phyloP scores from a whole-genome alignment of 2,797 vertebrate species.

The Phrynocephalus forsythii region DNA sequence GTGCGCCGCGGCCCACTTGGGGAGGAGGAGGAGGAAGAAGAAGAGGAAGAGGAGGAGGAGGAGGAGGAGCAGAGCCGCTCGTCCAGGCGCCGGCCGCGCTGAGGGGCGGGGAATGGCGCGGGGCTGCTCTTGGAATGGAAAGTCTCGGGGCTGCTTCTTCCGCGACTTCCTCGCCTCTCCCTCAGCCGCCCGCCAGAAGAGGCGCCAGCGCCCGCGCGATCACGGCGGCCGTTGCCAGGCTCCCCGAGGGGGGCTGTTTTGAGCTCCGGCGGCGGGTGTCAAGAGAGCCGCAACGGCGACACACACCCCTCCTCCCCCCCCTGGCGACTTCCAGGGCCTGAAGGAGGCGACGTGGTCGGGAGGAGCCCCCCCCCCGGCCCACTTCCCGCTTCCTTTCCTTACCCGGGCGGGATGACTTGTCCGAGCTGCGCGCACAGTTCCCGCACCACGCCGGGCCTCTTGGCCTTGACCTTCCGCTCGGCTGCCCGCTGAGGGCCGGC shows the following conservation, averaged over 20 bases:
- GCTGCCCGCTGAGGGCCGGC: constrained; percentile 73
- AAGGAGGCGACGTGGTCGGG: not conserved
- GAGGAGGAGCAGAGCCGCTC: not conserved
- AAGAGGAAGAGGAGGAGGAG: not conserved
- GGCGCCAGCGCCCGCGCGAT: too few relatives aligned
- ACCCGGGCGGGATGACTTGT: constrained; percentile 91
- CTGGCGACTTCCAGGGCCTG: not conserved
- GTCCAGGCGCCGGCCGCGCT: not conserved
- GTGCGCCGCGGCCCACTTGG: too few relatives aligned
- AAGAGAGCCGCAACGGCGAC: too few relatives aligned
- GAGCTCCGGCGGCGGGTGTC: too few relatives aligned
- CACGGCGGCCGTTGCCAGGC: not conserved
- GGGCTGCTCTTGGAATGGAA: too few relatives aligned
- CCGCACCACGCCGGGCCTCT: constrained; percentile 91
- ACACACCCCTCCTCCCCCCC: too few relatives aligned
- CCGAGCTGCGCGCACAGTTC: constrained; percentile 91
- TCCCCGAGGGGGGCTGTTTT: too few relatives aligned
- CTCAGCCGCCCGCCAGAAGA: too few relatives aligned
- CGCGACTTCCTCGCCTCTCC: not conserved
- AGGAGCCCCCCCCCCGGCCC: not conserved
- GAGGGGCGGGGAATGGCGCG: constrained; percentile 8
- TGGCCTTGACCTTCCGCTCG: constrained; percentile 89
- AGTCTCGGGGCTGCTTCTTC: constrained; percentile 3
- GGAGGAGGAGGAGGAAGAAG: too few relatives aligned
- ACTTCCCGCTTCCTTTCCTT: constrained; percentile 63